These are phyloP conservation scores for Hycleus phaleratus DNA, from an alignment of 1,140 invertebrate species.

Conservation along the genomic window DNA sequence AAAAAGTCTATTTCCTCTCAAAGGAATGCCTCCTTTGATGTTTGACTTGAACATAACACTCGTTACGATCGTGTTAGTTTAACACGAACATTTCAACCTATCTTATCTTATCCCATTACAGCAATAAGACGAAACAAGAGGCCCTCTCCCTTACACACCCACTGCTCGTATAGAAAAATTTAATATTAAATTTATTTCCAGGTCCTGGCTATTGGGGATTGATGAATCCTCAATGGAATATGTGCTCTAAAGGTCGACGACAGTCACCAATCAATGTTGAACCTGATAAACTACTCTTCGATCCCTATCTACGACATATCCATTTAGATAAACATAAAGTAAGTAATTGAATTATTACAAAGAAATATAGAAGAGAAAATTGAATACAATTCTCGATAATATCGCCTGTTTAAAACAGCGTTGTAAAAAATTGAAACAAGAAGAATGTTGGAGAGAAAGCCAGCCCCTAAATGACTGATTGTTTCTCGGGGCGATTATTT, in stretches of 20 bases:
- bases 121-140: background rate
- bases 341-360: slow-evolving; percentile 28
- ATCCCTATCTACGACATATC: slow-evolving; percentile 81
- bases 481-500: slow-evolving; percentile 4
- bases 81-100: background rate
- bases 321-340: slow-evolving; percentile 89
- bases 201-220: slow-evolving; percentile 95
- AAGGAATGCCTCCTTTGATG: slow-evolving; percentile 13
- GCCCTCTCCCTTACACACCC: background rate
- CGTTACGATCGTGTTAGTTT: slow-evolving; percentile 13
- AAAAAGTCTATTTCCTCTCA: slow-evolving; percentile 16
- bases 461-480: slow-evolving; percentile 9
- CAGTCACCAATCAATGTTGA: slow-evolving; percentile 96
- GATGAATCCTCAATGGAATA: slow-evolving; percentile 92
- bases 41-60: slow-evolving; percentile 8
- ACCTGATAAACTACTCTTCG: slow-evolving; percentile 85
- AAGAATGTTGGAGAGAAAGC: background rate
- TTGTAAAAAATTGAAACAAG: background rate
- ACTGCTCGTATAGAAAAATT: background rate
- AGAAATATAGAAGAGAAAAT: background rate
- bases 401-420: too few species aligned
- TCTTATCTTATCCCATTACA: background rate
- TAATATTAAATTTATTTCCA: slow-evolving; percentile 43
- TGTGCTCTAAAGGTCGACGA: slow-evolving; percentile 86
- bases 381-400: background rate